Evolutionary conservation across 2,888 invertebrate genomes (phyloP).

Genomic region (Camponotus fellah): DNA sequence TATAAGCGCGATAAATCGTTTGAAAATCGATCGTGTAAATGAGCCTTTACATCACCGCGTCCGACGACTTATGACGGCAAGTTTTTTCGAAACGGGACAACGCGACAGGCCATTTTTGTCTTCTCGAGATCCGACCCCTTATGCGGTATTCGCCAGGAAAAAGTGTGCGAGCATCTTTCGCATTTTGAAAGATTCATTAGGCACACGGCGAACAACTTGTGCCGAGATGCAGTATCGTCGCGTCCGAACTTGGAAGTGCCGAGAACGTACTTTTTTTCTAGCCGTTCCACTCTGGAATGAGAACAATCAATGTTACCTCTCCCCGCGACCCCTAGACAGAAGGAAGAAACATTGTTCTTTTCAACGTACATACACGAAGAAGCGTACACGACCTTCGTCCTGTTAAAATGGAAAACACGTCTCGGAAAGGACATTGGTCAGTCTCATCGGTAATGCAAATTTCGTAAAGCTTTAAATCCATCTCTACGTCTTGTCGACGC

Average conservation of each 20-base stretch:
- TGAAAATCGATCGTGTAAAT: slow-evolving; percentile 12
- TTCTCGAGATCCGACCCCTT: slow-evolving; percentile 32
- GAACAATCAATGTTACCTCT: slow-evolving; percentile 41
- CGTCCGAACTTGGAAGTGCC: slow-evolving; percentile 56
- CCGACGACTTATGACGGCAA: slow-evolving; percentile 70
- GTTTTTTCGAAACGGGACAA: slow-evolving; percentile 75
- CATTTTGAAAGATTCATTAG: slow-evolving; percentile 60
- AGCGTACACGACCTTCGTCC: not conserved
- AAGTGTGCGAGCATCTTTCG: slow-evolving; percentile 43
- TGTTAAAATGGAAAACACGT: slow-evolving; percentile 23
- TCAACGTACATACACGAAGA: not conserved
- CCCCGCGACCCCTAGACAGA: not conserved
- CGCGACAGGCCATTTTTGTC: slow-evolving; percentile 74
- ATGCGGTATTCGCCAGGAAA: slow-evolving; percentile 42
- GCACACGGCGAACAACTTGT: slow-evolving; percentile 57
- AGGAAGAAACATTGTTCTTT: slow-evolving; percentile 5
- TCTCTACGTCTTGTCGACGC: too few species aligned
- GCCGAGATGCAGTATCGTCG: slow-evolving; percentile 34
- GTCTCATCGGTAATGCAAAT: not conserved
- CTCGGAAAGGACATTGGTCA: not conserved
- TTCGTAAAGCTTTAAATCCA: slow-evolving; percentile 7
- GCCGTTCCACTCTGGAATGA: slow-evolving; percentile 12
- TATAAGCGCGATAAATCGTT: not conserved
- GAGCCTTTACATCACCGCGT: slow-evolving; percentile 13
- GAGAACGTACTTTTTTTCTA: slow-evolving; percentile 29